These are phyloP conservation scores for Meteorus sp. DNA, from an alignment of 1,140 invertebrate genomes.

Conservation along the genomic window DNA sequence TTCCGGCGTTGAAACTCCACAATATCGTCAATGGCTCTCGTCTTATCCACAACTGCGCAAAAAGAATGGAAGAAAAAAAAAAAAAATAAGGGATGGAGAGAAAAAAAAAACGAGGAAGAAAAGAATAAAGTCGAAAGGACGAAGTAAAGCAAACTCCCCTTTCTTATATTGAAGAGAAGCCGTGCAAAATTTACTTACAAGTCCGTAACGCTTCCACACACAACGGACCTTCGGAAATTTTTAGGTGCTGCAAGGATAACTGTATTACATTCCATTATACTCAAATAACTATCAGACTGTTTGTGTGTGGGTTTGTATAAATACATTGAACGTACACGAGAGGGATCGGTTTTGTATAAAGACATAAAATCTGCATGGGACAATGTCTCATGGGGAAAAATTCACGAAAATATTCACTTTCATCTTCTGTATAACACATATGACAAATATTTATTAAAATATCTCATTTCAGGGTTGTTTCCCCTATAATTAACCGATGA, in stretches of 20 bases:
- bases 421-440: no score
- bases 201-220: conserved; percentile 17
- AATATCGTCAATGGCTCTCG: conserved; percentile 46
- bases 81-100: conserved; percentile 21
- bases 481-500: no score
- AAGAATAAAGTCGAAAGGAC: neutral
- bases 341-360: conserved; percentile 2
- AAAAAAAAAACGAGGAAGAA: conserved; percentile 3
- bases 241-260: conserved; percentile 15
- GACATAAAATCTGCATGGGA: conserved; percentile 21
- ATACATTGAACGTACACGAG: no score
- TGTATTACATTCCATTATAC: conserved; percentile 20
- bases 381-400: conserved; percentile 6
- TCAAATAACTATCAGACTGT: no score
- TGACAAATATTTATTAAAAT: no score
- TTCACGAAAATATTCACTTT: no score
- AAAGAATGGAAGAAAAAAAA: conserved; percentile 3
- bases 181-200: conserved; percentile 55
- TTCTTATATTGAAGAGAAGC: conserved; percentile 31
- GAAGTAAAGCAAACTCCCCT: neutral
- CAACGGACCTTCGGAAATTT: conserved; percentile 8
- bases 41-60: conserved; percentile 2
- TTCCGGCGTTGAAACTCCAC: conserved; percentile 33
- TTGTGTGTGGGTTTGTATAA: no score
- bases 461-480: no score